Base-by-base conservation (phyloP, 2,113 vertebrate genomes). In the Dasypus novemcinctus region DNA sequence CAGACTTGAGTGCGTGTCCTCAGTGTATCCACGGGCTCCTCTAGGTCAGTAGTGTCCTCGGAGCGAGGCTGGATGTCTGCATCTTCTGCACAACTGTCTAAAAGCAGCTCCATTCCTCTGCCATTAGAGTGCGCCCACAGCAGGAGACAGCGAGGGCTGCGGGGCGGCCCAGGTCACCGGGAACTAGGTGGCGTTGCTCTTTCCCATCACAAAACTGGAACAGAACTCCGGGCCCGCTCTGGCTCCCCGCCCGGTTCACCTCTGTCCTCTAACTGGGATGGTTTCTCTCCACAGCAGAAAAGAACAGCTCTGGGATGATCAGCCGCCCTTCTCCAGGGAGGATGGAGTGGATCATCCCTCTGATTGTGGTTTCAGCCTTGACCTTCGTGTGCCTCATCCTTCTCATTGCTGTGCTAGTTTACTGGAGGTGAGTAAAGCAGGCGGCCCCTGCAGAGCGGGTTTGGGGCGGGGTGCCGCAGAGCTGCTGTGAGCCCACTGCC, bases 321-420 rank as follows among this genome's bases (percentile, higher is more conserved):
- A 98, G 98, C 0, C 98, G 98, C 88, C 98, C 98, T 17, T 98
- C 98, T 57, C 98, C 99, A 38, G 99, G 98, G 96, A 98, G 99
- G 98, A 99, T 99, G 99, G 99, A 99, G 97, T 99, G 99, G 99
- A 99, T 99, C 80, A 99, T 99, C 97, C 99, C 99, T 5, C 98
- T 99, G 98, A 99, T 99, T 96, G 99, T 99, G 97, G 99, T 99
- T 63, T 99, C 99, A 69, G 99, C 99, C 86, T 98, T 99, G 98
- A 99, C 99, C 68, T 99, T 99, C 59, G 98, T 99, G 98, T 99
- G 99, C 98, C 99, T 99, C 98, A 98, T 99, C 95, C 99, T 99
- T 97, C 99, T 99, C 97, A 98, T 99, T 86, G 99, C 99, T 91
- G 99, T 99, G 97, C 99, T 99, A 94, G 99, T 99, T 86, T 99